Evolutionary conservation across 2,888 invertebrate species (phyloP).

Genomic region (Eupithecia tripunctaria): DNA sequence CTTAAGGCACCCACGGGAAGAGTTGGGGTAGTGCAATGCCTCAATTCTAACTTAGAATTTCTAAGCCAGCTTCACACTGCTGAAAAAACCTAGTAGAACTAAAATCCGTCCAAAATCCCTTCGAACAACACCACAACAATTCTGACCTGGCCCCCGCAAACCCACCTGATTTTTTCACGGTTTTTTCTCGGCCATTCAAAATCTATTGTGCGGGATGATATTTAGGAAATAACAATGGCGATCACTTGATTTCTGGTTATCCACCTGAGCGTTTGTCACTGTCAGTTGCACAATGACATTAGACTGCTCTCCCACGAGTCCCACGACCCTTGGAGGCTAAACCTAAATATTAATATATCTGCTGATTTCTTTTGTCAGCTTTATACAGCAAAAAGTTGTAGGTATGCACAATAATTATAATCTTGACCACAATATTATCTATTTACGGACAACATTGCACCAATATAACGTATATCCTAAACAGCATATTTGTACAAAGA

Average conservation of each 20-base stretch:
- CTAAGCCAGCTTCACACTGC: too few relatives aligned
- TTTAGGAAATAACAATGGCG: constrained; percentile 17
- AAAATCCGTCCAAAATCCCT: background rate
- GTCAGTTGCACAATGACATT: constrained; percentile 21
- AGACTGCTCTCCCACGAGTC: constrained; percentile 16
- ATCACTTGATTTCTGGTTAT: constrained; percentile 29
- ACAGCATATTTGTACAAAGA: too few relatives aligned
- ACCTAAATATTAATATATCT: background rate
- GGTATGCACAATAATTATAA: background rate
- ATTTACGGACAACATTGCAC: background rate
- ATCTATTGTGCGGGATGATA: constrained; percentile 19
- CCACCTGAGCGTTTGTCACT: constrained; percentile 26
- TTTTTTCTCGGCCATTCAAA: constrained; percentile 3
- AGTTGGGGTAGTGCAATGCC: too few relatives aligned
- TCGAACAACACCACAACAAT: background rate
- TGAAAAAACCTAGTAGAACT: background rate
- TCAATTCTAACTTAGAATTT: too few relatives aligned
- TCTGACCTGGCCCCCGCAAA: constrained; percentile 12
- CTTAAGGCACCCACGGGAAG: too few relatives aligned
- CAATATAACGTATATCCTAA: too few relatives aligned
- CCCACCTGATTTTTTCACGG: constrained; percentile 20
- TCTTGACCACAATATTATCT: background rate
- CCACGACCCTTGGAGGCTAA: constrained; percentile 13
- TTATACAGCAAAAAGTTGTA: background rate
- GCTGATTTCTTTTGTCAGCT: background rate